Evolutionary conservation across 1,140 invertebrate species (phyloP), one percentile per base, ranked within the genome.

Genomic region (Stenopsyche tienmushanensis): DNA sequence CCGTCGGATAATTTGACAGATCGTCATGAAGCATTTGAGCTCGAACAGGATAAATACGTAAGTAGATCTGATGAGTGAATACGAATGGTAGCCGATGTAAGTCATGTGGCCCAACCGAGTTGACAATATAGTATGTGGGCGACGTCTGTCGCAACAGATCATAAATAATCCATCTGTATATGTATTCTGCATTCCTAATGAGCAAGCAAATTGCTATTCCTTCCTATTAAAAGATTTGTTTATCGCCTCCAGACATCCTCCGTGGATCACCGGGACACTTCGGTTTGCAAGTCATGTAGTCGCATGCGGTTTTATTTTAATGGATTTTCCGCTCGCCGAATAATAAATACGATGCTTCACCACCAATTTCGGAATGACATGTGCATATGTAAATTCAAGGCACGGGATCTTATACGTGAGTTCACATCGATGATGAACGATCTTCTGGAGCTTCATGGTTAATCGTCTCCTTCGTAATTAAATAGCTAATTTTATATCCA

Each of bases 191-290:
- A 57, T 57, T 17, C 54, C 26, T 24, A 57, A 57, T 23, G 39
- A 57, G 54, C 54, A 20, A 41, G 34, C 54, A 42, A 57, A 57
- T 57, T 57, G 54, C 34, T 29, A 21, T 57, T 42, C 34, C 54
- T 57, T 57, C 15, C 54, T 57, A 57, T 57, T 57, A 41, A 42
- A 57, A 57, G 54, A 57, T 57, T 57, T 57, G 54, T 57, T 57
- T 57, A 57, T 55, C 52, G 52, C 26, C 52, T 34, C 20, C 50
- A 53, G 20, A 26, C 50, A 23, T 26, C 21, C 50, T 49, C 21
- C 17, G 47, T 34, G 5, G 29, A 34, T 2, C 3, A 18, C 17
- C 2, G 17, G 15, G 47, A 18, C 21, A 9, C 10, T 49, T 49
- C 21, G 47, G 21, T 9, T 49, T 49, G 47, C 47, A 10, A 15